Base-by-base conservation (phyloP, 2,113 vertebrate genomes). In the Anthoscopus minutus region DNA sequence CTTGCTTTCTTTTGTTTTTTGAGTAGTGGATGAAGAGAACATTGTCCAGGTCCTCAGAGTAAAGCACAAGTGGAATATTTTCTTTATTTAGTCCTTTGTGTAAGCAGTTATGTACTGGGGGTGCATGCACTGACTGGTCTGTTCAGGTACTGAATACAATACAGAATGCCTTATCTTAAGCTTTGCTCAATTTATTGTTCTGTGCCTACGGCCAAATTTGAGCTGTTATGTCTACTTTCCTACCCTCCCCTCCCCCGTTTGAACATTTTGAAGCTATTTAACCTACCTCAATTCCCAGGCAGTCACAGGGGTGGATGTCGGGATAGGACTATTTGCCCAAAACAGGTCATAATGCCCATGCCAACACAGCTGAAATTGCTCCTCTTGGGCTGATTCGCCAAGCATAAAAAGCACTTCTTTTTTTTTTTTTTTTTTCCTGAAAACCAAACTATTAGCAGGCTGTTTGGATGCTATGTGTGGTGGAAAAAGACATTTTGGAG, bases 401-500 rank as follows among this genome's bases (percentile, higher is more conserved):
- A 91, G 64, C 64, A 67, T 2, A n/a, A 82, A 86, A 86, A 69
- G 1, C 17, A 24, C 7, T 56, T 72, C 16, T 67, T 74, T 31
- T 23, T 38, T 65, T 28, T 50, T 70, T 72, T 81, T 84, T 45
- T 73, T 69, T 81, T 83, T 38, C 86, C 91, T 96, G 88, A 93
- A 95, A 93, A 96, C 79, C n/a, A 88, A 92, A n/a, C 42, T 42
- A 58, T 72, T 90, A 77, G 42, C 82, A 92, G 67, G 67, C 72
- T 71, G 56, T 40, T 94, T 80, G 69, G 72, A 65, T 14, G 21
- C 58, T 14, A 6, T 23, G 6, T 15, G 18, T 73, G 51, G 58
- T 73, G 51, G 54, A 69, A 93, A 94, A 71, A 67, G 45, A 51
- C 60, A 86, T 83, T 93, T 83, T 73, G 30, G 67, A 93, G 76